Percentiles rank a stretch among this genome's conserved stretches.
Conservation (phyloP, 2,113 vertebrate genomes). For the Anolis carolinensis region DNA sequence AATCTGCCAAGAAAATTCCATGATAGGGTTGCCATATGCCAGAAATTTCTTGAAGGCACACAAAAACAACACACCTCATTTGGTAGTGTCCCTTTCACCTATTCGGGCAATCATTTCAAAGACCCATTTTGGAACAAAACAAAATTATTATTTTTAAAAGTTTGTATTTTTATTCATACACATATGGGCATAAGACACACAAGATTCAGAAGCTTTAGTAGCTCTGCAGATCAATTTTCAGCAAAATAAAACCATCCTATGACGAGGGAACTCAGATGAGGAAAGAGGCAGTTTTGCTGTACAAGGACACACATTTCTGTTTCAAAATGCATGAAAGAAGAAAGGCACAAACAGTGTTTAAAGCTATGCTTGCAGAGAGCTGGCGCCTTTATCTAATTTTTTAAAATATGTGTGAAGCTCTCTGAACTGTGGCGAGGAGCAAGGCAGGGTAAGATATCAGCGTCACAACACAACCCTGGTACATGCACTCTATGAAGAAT, state of each 20-base stretch:
- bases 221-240: slow-evolving; percentile 19
- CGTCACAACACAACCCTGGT: neutral
- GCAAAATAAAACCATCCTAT: slow-evolving; percentile 1
- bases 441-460: slow-evolving; percentile 10
- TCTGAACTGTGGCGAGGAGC: slow-evolving; percentile 1
- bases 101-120: rapidly evolving
- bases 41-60: too few relatives aligned
- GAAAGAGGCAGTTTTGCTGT: slow-evolving; percentile 11
- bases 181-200: neutral
- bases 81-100: neutral
- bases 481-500: slow-evolving; percentile 14
- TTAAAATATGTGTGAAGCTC: slow-evolving; percentile 34
- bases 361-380: slow-evolving; percentile 10
- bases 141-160: neutral
- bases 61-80: too few relatives aligned
- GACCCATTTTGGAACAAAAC: neutral
- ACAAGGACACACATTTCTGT: neutral
- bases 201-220: neutral
- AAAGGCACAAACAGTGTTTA: slow-evolving; percentile 5
- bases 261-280: neutral
- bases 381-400: slow-evolving; percentile 20
- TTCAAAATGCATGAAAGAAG: neutral
- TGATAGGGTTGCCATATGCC: too few relatives aligned
- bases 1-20: too few relatives aligned
- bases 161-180: slow-evolving; percentile 1